These are phyloP conservation scores for Limnodromus scolopaceus DNA, from an alignment of 2,797 vertebrate genomes.

Conservation along the genomic window DNA sequence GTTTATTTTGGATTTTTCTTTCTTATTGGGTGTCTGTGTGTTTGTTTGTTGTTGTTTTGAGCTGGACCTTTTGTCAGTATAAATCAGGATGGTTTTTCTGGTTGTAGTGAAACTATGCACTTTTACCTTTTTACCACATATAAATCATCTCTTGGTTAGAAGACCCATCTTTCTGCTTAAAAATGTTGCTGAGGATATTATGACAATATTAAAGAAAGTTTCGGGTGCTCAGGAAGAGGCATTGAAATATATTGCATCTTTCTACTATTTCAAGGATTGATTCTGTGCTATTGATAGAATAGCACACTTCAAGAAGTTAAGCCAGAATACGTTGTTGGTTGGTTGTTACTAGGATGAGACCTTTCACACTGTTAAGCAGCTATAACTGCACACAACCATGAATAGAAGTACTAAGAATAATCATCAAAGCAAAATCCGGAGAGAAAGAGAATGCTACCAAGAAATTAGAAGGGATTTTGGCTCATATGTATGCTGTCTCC, in stretches of 20 bases:
- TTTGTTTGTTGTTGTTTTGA: not conserved
- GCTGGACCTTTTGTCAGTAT: not conserved
- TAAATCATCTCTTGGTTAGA: not conserved
- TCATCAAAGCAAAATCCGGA: not conserved
- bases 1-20: not conserved
- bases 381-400: not conserved
- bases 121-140: not conserved
- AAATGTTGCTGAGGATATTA: not conserved
- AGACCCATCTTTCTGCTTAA: not conserved
- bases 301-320: not conserved
- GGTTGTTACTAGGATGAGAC: not conserved
- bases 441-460: not conserved
- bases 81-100: not conserved
- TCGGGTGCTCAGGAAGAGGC: not conserved
- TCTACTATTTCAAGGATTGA: not conserved
- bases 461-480: not conserved
- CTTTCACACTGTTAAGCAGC: not conserved
- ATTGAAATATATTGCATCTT: not conserved
- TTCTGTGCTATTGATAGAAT: not conserved
- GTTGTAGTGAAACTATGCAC: not conserved
- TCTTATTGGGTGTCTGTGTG: rapidly evolving
- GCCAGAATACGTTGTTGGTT: not conserved
- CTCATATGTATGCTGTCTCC: not conserved
- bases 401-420: not conserved
- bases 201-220: not conserved